Conservation (phyloP, 2,888 invertebrate genomes). For the Oligia latruncula region DNA sequence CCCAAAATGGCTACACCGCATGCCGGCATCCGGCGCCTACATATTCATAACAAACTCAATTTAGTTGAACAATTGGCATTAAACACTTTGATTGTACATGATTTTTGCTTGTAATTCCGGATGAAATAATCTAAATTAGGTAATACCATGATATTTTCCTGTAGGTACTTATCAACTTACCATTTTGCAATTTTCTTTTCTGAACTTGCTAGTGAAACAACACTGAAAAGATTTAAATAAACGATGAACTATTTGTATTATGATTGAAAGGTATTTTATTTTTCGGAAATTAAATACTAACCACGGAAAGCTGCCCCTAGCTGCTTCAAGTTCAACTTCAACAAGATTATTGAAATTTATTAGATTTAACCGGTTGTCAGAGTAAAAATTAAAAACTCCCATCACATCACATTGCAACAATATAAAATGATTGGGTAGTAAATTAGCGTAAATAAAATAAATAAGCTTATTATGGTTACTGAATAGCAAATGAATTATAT, state of each 20-base stretch:
- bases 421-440: background rate
- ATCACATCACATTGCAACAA: background rate
- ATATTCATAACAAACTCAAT: slow-evolving; percentile 50
- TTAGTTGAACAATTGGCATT: background rate
- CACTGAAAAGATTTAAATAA: slow-evolving; percentile 52
- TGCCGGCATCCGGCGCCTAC: slow-evolving; percentile 76
- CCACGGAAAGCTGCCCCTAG: slow-evolving; percentile 46
- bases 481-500: background rate
- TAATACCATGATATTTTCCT: background rate
- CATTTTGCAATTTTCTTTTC: slow-evolving; percentile 50
- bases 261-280: background rate
- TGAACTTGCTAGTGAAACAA: slow-evolving; percentile 35
- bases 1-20: slow-evolving; percentile 86
- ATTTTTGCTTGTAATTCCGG: background rate
- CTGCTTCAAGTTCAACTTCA: slow-evolving; percentile 24
- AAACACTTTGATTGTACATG: background rate
- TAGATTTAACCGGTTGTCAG: slow-evolving; percentile 56
- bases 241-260: slow-evolving; percentile 1
- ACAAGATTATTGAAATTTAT: slow-evolving; percentile 48
- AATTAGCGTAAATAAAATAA: background rate
- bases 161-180: slow-evolving; percentile 41
- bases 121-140: slow-evolving; percentile 7
- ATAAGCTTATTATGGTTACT: background rate
- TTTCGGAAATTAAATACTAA: slow-evolving; percentile 41
- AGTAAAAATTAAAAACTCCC: slow-evolving; percentile 56